A percentile compares a stretch with the other conserved stretches of the same genome.
These are phyloP conservation scores for Astyanax mexicanus DNA, from an alignment of 2,797 vertebrate genomes.

Conservation along the genomic window DNA sequence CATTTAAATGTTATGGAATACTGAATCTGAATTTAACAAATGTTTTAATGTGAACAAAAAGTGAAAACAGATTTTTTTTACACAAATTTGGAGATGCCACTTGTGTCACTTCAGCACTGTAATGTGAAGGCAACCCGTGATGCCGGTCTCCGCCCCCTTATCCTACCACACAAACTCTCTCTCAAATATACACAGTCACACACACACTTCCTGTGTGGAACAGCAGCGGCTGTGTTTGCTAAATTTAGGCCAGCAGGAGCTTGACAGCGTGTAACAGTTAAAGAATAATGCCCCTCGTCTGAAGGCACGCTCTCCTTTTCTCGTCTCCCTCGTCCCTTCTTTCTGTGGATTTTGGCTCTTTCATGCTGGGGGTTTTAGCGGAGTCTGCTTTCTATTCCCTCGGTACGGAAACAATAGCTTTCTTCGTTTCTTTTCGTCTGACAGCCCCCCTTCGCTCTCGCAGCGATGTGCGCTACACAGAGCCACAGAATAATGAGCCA, in stretches of 20 bases:
- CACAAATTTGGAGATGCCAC: too few species aligned
- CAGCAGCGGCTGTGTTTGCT: slow-evolving; percentile 12
- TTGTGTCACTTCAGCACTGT: too few species aligned
- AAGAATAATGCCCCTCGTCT: slow-evolving; percentile 40
- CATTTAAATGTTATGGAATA: too few species aligned
- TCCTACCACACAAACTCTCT: not conserved
- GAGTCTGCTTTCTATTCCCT: slow-evolving; percentile 61
- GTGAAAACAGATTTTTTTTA: too few species aligned
- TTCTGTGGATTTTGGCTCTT: slow-evolving; percentile 57
- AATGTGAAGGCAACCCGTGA: not conserved
- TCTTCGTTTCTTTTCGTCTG: slow-evolving; percentile 64
- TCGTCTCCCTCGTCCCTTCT: slow-evolving; percentile 17
- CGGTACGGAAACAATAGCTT: slow-evolving; percentile 65
- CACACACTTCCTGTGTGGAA: not conserved
- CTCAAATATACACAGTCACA: too few species aligned
- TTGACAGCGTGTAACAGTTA: slow-evolving; percentile 41
- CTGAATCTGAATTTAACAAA: too few species aligned
- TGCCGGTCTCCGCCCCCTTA: not conserved
- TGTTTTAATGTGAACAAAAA: too few species aligned
- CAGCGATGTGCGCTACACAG: slow-evolving; percentile 63
- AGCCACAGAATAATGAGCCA: slow-evolving; percentile 75
- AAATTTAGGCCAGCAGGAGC: slow-evolving; percentile 44
- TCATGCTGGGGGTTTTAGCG: slow-evolving; percentile 59
- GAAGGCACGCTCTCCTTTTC: slow-evolving; percentile 26
- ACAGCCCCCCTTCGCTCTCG: slow-evolving; percentile 67